Conservation (phyloP, 2,113 vertebrate species). For the Pygoscelis antarcticus region DNA sequence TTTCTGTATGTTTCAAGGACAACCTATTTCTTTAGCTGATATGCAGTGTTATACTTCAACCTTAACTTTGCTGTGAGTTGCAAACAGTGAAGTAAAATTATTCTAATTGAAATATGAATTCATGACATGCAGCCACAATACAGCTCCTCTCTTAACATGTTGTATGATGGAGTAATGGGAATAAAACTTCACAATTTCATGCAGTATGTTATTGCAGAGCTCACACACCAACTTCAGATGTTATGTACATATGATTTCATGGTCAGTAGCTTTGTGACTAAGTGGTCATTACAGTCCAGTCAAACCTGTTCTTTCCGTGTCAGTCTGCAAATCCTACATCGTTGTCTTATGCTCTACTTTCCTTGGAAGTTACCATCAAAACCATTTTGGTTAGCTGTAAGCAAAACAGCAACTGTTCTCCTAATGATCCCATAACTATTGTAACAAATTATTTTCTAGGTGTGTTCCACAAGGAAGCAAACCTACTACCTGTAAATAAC, state of each 20-base stretch:
- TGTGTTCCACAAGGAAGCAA: not conserved
- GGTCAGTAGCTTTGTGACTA: not conserved
- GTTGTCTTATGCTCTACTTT: not conserved
- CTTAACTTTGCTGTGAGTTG: not conserved
- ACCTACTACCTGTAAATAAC: not conserved
- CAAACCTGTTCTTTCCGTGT: not conserved
- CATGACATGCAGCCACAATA: too few relatives aligned
- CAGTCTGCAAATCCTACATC: not conserved
- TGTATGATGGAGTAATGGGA: too few relatives aligned
- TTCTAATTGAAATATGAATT: not conserved
- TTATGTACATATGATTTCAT: fast-evolving
- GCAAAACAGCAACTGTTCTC: not conserved
- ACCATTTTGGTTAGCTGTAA: not conserved
- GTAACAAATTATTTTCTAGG: not conserved
- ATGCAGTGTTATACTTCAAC: not conserved
- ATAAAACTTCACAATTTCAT: not conserved
- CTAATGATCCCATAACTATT: not conserved
- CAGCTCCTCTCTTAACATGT: not conserved
- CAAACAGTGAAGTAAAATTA: not conserved
- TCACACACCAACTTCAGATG: not conserved
- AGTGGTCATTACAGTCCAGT: not conserved
- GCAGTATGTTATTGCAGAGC: not conserved
- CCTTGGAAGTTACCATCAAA: not conserved
- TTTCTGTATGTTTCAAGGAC: not conserved
- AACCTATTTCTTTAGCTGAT: not conserved